Base-by-base conservation (phyloP, 2,888 invertebrate genomes). In the Polylopha cassiicola region DNA sequence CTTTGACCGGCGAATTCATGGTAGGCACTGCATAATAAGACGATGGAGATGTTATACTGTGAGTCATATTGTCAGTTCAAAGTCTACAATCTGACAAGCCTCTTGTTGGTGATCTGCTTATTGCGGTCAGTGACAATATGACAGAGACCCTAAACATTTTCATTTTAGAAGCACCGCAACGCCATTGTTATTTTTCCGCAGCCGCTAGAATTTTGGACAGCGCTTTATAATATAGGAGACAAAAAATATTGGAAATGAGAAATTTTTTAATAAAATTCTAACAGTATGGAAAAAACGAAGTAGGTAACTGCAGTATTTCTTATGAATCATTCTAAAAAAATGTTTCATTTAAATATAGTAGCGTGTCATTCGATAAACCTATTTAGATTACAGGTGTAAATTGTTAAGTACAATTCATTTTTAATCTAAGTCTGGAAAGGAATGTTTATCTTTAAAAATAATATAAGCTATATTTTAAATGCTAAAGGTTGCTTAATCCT, bases 251-350 rank as follows among this genome's bases (percentile, higher is more conserved):
- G 9, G 11, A 11, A 30, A 28, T 24, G 3, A 20, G 24, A 15
- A 34, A 18, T 20, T 29, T 41, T 41, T 41, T 30, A 30, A 41
- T 41, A 36, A 30, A 39, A 36, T 29, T 21, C 16, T 41, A 41
- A 36, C 41, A 36, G 39, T 41, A 29, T 41, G 30, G 23, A 22
- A 24, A 30, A 36, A 26, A 34, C 10, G 29, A 34, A 26, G 41
- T 30, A 36, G n/a, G n/a, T n/a, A n/a, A n/a, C n/a, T n/a, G 21
- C 10, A 30, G 34, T 29, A 34, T 41, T 41, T 28, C 34, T 34
- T 18, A 30, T 41, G 41, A 41, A 16, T 41, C 41, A 41, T 21
- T 20, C 34, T n/a, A 36, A 41, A 41, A 41, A 41, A 30, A 30
- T 30, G 41, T 30, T 39, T 41, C 23, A 13, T n/a, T n/a, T n/a